Evolutionary conservation across 2,797 vertebrate genomes (phyloP), one percentile per base, ranked within the genome.

Genomic region (Miichthys miiuy): DNA sequence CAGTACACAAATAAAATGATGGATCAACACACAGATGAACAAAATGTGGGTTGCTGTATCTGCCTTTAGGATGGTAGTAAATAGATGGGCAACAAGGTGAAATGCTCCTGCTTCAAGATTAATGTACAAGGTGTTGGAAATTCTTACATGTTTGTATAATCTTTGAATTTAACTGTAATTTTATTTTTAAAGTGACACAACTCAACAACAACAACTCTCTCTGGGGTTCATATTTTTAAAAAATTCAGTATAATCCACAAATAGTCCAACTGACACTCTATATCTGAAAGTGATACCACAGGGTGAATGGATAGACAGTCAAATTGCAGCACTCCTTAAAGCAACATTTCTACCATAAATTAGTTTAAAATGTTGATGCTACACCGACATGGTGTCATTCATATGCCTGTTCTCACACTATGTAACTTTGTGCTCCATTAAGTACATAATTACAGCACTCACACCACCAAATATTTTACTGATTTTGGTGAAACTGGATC

Each of bases 251-350:
- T 38, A n/a, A 60, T n/a, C 11, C n/a, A 34, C 42, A 62, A 23
- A 61, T 34, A 9, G 34, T 38, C 34, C 8, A 44, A 14, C 13
- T 44, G 42, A 44, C 42, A 9, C 34, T 34, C 34, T 9, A 38
- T 38, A 38, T 9, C 34, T 2, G 8, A 34, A 34, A 12, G 3
- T 73, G 34, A 21, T 44, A 62, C 57, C 73, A 27, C 21, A 38
- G 50, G 23, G 34, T 6, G 54, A 58, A 82, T 71, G 51, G 34
- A 56, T 41, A 68, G 8, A 12, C 51, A 46, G 4, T 21, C 50
- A 51, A 56, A 77, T 38, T 54, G 3, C 57, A 55, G 17, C 9
- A 20, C 20, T 47, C n/a, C 25, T 79, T 46, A 50, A 55, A 38
- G 34, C 34, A 8, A 38, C 34, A 38, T 38, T 38, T 38, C 34